phyloP scores from a whole-genome alignment of 2,888 invertebrate genomes.

The Rhabditoides inermis region DNA sequence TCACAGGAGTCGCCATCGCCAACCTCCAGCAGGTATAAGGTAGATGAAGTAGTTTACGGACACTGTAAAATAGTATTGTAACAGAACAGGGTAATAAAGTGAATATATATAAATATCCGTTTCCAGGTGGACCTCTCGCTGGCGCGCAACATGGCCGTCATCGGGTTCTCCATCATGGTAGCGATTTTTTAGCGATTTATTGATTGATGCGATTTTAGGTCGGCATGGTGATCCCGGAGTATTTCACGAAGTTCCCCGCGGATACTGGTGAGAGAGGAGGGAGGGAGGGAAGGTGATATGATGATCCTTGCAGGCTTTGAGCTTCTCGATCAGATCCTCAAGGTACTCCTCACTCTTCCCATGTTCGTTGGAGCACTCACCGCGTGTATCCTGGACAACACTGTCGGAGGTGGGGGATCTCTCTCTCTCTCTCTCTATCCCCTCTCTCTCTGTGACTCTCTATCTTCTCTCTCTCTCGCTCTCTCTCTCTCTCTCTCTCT shows the following conservation, averaged over 20 bases:
- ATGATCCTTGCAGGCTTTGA: conserved; percentile 11
- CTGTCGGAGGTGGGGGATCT: conserved; percentile 33
- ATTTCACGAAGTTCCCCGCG: conserved; percentile 26
- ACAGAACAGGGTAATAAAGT: too few relatives aligned
- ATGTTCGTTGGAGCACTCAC: conserved; percentile 51
- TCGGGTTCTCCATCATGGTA: conserved; percentile 79
- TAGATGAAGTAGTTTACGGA: too few relatives aligned
- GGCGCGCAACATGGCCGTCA: conserved; percentile 75
- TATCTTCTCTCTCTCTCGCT: neutral
- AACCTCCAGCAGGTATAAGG: conserved; percentile 62
- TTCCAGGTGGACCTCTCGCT: conserved; percentile 69
- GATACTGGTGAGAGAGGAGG: conserved; percentile 9
- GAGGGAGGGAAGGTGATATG: neutral
- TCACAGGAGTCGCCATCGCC: conserved; percentile 52
- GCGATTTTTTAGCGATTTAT: too few relatives aligned
- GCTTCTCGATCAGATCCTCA: conserved; percentile 28
- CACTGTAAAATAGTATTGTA: too few relatives aligned
- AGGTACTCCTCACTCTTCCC: conserved; percentile 40
- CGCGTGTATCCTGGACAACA: conserved; percentile 48
- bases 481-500: neutral
- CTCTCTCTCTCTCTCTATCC: neutral
- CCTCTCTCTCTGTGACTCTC: neutral
- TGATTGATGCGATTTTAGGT: too few relatives aligned
- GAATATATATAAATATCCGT: too few relatives aligned
- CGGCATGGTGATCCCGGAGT: conserved; percentile 61